A percentile compares a stretch with the other conserved stretches of the same genome.
These are phyloP conservation scores for Lepilemur ruficaudatus DNA, from an alignment of 2,797 vertebrate genomes.

Conservation along the genomic window DNA sequence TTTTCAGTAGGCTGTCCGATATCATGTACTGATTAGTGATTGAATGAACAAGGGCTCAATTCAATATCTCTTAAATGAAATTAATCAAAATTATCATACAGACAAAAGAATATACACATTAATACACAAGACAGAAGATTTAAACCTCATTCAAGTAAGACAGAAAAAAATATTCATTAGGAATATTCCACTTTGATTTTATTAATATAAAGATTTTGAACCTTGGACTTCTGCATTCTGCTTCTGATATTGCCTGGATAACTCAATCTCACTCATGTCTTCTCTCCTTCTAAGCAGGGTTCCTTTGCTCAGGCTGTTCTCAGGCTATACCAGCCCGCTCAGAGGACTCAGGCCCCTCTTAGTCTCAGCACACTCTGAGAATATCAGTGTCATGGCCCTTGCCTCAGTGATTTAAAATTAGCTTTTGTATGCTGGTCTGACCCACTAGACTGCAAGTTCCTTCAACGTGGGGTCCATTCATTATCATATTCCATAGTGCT, in stretches of 20 bases:
- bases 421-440: not conserved
- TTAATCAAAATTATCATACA: not conserved
- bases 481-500: accelerated
- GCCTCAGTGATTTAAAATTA: not conserved
- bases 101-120: not conserved
- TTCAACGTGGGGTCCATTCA: not conserved
- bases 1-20: not conserved
- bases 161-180: not conserved
- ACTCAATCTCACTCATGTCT: not conserved
- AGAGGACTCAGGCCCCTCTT: too few relatives aligned
- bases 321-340: too few relatives aligned
- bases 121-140: not conserved
- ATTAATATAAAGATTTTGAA: not conserved
- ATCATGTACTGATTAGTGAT: not conserved
- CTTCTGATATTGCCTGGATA: not conserved
- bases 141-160: not conserved
- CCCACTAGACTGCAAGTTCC: not conserved
- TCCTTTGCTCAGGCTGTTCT: not conserved
- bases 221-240: not conserved
- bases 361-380: not conserved
- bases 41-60: not conserved
- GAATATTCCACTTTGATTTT: not conserved
- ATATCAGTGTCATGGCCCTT: not conserved
- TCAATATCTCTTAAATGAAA: not conserved
- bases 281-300: not conserved